Percentiles rank a stretch among this genome's conserved stretches.
Conservation (phyloP, 2,797 vertebrate species). For the Jordanella pulchra region DNA sequence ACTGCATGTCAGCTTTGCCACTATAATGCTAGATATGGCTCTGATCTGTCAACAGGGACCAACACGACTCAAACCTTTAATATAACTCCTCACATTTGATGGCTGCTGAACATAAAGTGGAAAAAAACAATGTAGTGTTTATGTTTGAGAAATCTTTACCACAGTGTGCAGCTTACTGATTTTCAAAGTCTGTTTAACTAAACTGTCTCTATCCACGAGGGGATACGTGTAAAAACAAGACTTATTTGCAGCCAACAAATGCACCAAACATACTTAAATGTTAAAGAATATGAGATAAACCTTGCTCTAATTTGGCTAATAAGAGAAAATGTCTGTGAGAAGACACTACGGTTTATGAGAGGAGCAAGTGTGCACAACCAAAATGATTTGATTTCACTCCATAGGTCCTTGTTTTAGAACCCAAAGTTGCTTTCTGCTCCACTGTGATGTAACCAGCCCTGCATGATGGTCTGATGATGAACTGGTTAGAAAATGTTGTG, state of each 20-base stretch:
- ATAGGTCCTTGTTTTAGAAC: conserved; percentile 22
- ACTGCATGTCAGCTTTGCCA: conserved; percentile 12
- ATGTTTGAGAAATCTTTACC: conserved; percentile 19
- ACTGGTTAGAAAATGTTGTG: conserved; percentile 30
- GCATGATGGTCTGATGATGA: conserved; percentile 28
- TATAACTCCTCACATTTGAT: conserved; percentile 49
- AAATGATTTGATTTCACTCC: conserved; percentile 30
- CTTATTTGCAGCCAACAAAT: conserved; percentile 34
- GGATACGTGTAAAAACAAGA: conserved; percentile 38
- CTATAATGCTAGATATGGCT: conserved; percentile 1
- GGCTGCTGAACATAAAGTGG: conserved; percentile 9
- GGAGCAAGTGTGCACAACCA: conserved; percentile 50
- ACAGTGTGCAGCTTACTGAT: conserved; percentile 42
- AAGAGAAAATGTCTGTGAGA: conserved; percentile 32
- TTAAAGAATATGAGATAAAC: conserved; percentile 22
- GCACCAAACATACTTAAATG: conserved; percentile 18
- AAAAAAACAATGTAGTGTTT: conserved; percentile 1
- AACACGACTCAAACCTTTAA: conserved; percentile 13
- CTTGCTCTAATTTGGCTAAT: conserved; percentile 32
- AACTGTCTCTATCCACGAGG: conserved; percentile 26
- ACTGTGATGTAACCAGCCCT: conserved; percentile 40
- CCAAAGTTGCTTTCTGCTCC: conserved; percentile 41
- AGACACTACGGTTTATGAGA: conserved; percentile 62
- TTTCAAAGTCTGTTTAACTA: conserved; percentile 22
- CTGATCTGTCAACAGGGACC: conserved; percentile 16